Evolutionary conservation across 2,888 invertebrate species (phyloP).

Genomic region (Diabrotica balteata): DNA sequence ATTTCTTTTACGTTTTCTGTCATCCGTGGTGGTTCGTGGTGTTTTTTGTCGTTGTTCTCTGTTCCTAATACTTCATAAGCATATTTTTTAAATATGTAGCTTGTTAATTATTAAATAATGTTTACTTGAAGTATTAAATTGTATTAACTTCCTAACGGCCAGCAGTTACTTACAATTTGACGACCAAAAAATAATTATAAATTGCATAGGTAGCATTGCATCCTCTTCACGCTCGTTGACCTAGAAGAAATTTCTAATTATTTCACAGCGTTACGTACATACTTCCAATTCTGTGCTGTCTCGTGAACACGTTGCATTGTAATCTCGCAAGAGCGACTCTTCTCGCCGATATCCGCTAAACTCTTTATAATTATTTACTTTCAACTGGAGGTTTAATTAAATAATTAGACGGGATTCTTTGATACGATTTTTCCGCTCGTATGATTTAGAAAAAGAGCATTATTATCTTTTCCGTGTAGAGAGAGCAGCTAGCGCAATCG

Average conservation of each 20-base stretch:
- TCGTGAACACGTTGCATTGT: conserved; percentile 3
- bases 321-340: conserved; percentile 11
- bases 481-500: background rate
- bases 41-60: no score
- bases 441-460: background rate
- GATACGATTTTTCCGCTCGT: conserved; percentile 7
- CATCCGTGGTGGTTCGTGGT: no score
- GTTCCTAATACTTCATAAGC: no score
- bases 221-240: background rate
- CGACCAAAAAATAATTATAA: no score
- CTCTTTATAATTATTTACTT: conserved; percentile 24
- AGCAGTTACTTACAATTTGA: no score
- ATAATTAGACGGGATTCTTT: conserved; percentile 6
- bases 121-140: no score
- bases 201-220: background rate
- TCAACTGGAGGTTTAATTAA: conserved; percentile 13
- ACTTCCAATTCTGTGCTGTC: background rate
- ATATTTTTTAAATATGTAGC: no score
- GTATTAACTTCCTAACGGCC: no score
- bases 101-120: no score
- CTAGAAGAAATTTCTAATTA: conserved; percentile 9
- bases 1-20: no score
- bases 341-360: conserved; percentile 1
- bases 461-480: background rate
- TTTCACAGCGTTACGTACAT: conserved; percentile 5